Base-by-base conservation (phyloP, 2,888 invertebrate species). In the Epirrhoe alternata region DNA sequence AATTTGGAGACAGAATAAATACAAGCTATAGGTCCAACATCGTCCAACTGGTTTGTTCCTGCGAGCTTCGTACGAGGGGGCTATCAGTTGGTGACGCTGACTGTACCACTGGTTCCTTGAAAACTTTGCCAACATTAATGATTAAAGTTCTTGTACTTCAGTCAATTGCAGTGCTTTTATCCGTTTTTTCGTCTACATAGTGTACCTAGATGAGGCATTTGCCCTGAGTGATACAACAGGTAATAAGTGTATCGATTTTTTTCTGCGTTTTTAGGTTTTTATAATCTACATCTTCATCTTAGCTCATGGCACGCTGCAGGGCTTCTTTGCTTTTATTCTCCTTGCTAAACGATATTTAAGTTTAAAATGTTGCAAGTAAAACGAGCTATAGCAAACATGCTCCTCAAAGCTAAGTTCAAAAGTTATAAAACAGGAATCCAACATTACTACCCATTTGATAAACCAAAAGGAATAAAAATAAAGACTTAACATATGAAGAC, bases 401-500 rank as follows among this genome's bases (percentile, higher is more conserved):
- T 64, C 35, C 56, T 31, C 58, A 30, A 8, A 64, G 42, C 61
- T 60, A 49, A 60, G 53, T 50, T 61, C n/a, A 17, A 50, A 53
- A 64, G 59, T 56, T 56, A 56, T 63, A 63, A 63, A 67, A 67
- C 59, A 56, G 14, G 24, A 56, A 63, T 67, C 60, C 60, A 60
- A 55, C 55, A 60, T 60, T 67, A 49, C 51, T 63, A 56, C 52
- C 30, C 67, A 67, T 67, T 64, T 67, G 67, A 64, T 64, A 68
- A 68, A 65, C 59, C 59, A 65, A 62, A 64, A 62, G 61, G 52
- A 62, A 65, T 68, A 61, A 68, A 68, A 50, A 58, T 62, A 68
- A 68, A 71, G 62, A 64, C 56, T 73, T 67, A 70, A 69, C 71
- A 66, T 68, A 69, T 74, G 72, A 71, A 64, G 67, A 65, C 58